Percentiles rank a stretch among this genome's conserved stretches.
These are phyloP conservation scores for Falco berigora DNA, from an alignment of 2,797 vertebrate genomes.

Conservation along the genomic window DNA sequence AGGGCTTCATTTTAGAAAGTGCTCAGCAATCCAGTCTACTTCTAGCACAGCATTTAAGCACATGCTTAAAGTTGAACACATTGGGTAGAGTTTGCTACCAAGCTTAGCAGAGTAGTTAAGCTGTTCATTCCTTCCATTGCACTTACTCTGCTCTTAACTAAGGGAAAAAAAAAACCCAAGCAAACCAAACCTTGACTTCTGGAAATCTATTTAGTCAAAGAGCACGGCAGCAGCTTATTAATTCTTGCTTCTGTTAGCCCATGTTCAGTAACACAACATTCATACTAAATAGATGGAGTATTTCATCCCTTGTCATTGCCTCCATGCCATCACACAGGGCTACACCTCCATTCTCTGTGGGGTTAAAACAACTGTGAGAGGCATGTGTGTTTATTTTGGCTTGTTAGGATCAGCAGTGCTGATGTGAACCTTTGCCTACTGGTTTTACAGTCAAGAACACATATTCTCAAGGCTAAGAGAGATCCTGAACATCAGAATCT, in stretches of 20 bases:
- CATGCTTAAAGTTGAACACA: not conserved
- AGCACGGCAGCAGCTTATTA: not conserved
- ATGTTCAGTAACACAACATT: not conserved
- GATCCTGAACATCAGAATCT: not conserved
- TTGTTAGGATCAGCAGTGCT: not conserved
- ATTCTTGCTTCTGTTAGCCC: not conserved
- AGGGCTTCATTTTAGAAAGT: not conserved
- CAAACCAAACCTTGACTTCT: not conserved
- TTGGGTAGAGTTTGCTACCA: not conserved
- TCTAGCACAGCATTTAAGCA: not conserved
- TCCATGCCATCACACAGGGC: rapidly evolving
- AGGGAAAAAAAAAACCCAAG: not conserved
- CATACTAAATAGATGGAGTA: rapidly evolving
- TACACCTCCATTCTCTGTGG: not conserved
- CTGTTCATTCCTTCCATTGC: not conserved
- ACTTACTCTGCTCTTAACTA: not conserved
- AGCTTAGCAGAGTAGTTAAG: not conserved
- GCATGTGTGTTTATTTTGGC: not conserved
- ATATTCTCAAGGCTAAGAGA: not conserved
- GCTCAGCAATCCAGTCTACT: not conserved
- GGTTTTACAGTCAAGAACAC: not conserved
- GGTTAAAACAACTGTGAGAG: not conserved
- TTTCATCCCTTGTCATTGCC: not conserved
- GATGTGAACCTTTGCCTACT: not conserved
- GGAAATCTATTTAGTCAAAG: not conserved